Evolutionary conservation across 2,113 vertebrate genomes (phyloP).

Genomic region (Scalopus aquaticus): DNA sequence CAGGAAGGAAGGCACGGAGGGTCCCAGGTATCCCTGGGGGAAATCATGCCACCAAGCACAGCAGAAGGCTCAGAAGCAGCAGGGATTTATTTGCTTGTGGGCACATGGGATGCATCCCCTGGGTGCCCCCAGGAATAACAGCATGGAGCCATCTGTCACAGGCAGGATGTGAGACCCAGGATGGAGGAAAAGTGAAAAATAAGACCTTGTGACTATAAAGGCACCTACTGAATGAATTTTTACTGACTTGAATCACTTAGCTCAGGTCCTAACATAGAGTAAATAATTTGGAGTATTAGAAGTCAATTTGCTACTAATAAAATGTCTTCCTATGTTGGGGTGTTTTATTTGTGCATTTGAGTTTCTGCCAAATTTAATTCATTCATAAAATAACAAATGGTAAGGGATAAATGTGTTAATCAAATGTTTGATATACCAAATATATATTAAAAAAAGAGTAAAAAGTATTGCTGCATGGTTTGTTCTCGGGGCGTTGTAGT

Average conservation of each 20-base stretch:
- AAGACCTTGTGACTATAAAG: neutral
- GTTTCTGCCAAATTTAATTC: neutral
- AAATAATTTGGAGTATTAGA: neutral
- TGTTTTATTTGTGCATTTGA: neutral
- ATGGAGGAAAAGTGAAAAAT: neutral
- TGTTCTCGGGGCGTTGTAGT: neutral
- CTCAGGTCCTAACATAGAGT: neutral
- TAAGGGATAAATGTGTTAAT: neutral
- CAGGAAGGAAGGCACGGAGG: neutral
- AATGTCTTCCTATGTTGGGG: neutral
- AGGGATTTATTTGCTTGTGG: neutral
- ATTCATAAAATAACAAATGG: neutral
- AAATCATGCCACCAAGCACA: accelerated
- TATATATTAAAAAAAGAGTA: neutral
- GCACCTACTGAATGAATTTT: neutral
- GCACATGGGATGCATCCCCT: neutral
- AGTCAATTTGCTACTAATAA: neutral
- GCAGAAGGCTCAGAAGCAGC: accelerated
- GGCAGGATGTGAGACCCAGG: too few relatives aligned
- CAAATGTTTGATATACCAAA: neutral
- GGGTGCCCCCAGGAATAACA: too few relatives aligned
- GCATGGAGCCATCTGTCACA: neutral
- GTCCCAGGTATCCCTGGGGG: accelerated
- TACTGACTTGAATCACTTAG: neutral
- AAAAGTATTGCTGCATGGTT: neutral